Conservation (phyloP, 2,113 vertebrate genomes). For the Toxotes chatareus region DNA sequence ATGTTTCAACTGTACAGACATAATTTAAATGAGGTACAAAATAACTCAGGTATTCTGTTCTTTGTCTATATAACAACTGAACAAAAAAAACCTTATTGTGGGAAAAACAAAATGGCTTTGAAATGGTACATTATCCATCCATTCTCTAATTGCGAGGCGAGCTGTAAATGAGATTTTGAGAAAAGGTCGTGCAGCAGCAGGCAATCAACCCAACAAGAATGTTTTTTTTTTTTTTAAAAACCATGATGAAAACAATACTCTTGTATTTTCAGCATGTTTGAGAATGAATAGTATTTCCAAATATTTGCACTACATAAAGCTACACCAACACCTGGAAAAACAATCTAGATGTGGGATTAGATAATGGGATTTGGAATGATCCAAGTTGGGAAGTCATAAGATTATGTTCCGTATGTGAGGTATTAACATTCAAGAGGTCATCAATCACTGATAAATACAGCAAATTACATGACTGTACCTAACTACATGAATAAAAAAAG, state of each 20-base stretch:
- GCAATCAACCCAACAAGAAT: conserved; percentile 54
- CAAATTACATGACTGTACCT: not conserved
- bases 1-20: not conserved
- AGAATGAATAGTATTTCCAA: conserved; percentile 20
- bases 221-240: conserved; percentile 12
- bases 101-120: conserved; percentile 48
- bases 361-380: not conserved
- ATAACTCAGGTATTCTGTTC: conserved; percentile 16
- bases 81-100: not conserved
- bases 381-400: not conserved
- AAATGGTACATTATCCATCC: conserved; percentile 51
- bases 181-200: conserved; percentile 66
- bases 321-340: not conserved
- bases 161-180: conserved; percentile 67
- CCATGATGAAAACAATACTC: not conserved
- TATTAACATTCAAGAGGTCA: not conserved
- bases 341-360: not conserved
- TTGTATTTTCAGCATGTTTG: not conserved
- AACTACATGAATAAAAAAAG: not conserved
- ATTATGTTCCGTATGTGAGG: not conserved
- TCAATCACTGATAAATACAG: not conserved
- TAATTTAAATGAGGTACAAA: conserved; percentile 27
- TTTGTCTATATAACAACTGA: conserved; percentile 12
- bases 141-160: conserved; percentile 57
- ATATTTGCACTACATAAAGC: conserved; percentile 25